These are phyloP conservation scores for Theretra japonica DNA, from an alignment of 2,888 invertebrate genomes.

Conservation along the genomic window DNA sequence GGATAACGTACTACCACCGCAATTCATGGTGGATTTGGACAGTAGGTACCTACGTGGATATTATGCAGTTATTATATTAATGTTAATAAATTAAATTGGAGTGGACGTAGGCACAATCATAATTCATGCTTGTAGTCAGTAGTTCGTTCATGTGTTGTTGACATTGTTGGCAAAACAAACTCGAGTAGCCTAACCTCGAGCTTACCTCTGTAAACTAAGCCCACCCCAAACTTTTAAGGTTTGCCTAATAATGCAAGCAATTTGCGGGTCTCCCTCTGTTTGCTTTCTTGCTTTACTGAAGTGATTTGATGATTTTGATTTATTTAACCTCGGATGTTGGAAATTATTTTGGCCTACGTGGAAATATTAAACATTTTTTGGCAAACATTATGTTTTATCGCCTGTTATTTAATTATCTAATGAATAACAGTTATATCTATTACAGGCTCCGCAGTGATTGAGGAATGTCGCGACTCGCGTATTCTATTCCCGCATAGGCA, in stretches of 20 bases:
- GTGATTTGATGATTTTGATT: constrained; percentile 84
- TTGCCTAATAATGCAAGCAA: constrained; percentile 82
- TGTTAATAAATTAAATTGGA: background rate
- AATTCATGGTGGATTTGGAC: background rate
- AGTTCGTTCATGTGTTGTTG: constrained; percentile 66
- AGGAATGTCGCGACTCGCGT: too few relatives aligned
- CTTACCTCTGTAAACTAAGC: constrained; percentile 80
- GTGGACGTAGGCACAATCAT: constrained; percentile 40
- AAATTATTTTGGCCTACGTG: constrained; percentile 56
- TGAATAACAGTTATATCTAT: too few relatives aligned
- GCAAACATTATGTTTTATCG: background rate
- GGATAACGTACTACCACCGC: background rate
- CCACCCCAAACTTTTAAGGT: constrained; percentile 82
- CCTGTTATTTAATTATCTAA: background rate
- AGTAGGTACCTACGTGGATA: background rate
- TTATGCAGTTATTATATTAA: background rate
- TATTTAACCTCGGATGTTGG: constrained; percentile 68
- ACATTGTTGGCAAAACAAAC: constrained; percentile 77
- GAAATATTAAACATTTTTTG: constrained; percentile 41
- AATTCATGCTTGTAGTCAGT: constrained; percentile 52
- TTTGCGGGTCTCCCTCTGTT: constrained; percentile 80
- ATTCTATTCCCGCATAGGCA: too few relatives aligned
- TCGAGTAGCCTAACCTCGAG: constrained; percentile 70
- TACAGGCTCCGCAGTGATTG: background rate
- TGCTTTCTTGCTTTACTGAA: constrained; percentile 77